Percentiles rank a stretch among this genome's conserved stretches.
Evolutionary conservation across 2,797 vertebrate genomes (phyloP).

Genomic region (Buceros bicornis): DNA sequence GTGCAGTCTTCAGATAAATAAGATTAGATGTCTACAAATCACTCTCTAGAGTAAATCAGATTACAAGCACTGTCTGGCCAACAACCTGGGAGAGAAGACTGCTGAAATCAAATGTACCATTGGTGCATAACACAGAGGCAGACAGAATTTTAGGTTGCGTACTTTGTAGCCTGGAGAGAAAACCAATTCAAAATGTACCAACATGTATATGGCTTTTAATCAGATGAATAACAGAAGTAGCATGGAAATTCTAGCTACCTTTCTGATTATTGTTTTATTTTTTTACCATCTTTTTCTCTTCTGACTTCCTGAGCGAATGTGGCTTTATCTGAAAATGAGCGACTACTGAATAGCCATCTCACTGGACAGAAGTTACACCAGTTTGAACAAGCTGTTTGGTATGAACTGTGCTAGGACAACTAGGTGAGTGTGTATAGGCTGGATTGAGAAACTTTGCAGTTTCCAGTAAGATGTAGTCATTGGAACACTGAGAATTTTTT

Average conservation of each 20-base stretch:
- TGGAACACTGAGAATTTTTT: neutral
- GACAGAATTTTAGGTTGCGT: neutral
- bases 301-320: neutral
- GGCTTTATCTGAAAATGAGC: neutral
- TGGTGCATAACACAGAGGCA: neutral
- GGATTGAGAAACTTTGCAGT: neutral
- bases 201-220: neutral
- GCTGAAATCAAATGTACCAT: neutral
- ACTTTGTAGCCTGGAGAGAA: neutral
- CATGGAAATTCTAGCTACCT: neutral
- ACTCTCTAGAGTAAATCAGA: constrained; percentile 48
- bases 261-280: neutral
- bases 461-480: neutral
- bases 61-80: constrained; percentile 37
- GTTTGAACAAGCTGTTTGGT: neutral
- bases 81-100: neutral
- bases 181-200: neutral
- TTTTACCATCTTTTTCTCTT: neutral
- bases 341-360: neutral
- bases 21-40: constrained; percentile 49
- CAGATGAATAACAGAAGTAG: neutral
- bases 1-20: constrained; percentile 34
- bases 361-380: neutral
- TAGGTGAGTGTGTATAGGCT: neutral
- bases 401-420: neutral